phyloP scores from a whole-genome alignment of 2,888 invertebrate genomes.

The Rhogogaster chlorosoma region DNA sequence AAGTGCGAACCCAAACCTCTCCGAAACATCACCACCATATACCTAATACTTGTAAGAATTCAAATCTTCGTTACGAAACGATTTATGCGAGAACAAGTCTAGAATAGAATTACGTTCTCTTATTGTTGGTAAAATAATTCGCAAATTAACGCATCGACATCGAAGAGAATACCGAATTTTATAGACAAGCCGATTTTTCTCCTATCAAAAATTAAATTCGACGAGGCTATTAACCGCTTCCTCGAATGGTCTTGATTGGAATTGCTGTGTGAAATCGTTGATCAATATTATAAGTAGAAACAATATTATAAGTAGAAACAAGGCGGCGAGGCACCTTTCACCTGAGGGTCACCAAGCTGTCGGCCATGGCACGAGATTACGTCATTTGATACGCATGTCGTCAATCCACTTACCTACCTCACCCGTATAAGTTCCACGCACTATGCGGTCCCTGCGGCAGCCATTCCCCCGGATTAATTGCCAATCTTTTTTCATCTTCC shows the following conservation, averaged over 20 bases:
- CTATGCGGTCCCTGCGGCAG: neutral
- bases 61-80: neutral
- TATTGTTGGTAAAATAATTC: neutral
- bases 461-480: neutral
- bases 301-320: neutral
- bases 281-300: too few relatives aligned
- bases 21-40: neutral
- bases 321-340: constrained; percentile 59
- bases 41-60: neutral
- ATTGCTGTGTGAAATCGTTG: neutral
- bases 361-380: constrained; percentile 61
- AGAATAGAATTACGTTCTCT: neutral
- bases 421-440: constrained; percentile 13
- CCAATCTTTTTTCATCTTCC: constrained; percentile 4
- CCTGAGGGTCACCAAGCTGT: constrained; percentile 61
- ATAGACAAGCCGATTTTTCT: neutral
- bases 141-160: neutral
- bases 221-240: neutral
- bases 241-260: neutral
- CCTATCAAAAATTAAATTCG: neutral
- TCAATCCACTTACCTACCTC: constrained; percentile 51
- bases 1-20: neutral
- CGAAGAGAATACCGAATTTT: neutral
- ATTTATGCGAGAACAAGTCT: neutral
- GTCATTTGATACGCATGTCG: constrained; percentile 60